phyloP scores from a whole-genome alignment of 2,113 vertebrate genomes.

The Erinaceus europaeus region DNA sequence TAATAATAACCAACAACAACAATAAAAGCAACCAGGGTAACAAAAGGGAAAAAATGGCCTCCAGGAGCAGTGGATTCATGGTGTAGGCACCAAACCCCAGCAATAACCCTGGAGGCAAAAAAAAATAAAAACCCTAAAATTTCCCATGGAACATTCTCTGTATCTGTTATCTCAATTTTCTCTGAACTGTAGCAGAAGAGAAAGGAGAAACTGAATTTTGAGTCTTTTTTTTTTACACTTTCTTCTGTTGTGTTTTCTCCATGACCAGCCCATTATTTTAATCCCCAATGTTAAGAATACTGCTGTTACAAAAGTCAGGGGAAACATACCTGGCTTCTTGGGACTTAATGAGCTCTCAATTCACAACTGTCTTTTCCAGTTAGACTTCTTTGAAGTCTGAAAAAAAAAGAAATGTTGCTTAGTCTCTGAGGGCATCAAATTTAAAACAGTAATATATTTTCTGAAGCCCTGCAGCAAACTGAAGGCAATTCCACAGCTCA shows the following conservation, averaged over 20 bases:
- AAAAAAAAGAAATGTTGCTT: constrained; percentile 22
- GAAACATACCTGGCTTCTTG: constrained; percentile 23
- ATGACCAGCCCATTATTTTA: neutral
- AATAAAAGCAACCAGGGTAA: too few relatives aligned
- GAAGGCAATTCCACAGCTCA: neutral
- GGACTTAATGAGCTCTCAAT: constrained; percentile 13
- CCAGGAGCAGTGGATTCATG: too few relatives aligned
- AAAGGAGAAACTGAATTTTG: neutral
- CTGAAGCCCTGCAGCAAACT: neutral
- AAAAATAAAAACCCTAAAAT: too few relatives aligned
- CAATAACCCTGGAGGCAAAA: too few relatives aligned
- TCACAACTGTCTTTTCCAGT: constrained; percentile 29
- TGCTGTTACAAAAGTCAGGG: neutral
- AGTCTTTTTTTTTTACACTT: neutral
- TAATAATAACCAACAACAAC: too few relatives aligned
- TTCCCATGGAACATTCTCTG: neutral
- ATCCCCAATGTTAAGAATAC: neutral
- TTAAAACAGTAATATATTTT: constrained; percentile 23
- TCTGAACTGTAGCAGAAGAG: neutral
- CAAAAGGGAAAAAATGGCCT: too few relatives aligned
- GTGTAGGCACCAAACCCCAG: too few relatives aligned
- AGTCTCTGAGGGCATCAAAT: neutral
- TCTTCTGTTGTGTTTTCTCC: neutral
- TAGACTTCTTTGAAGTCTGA: constrained; percentile 15
- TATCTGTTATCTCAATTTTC: neutral